Conservation (phyloP, 2,888 invertebrate species). For the Subacronicta megacephala region DNA sequence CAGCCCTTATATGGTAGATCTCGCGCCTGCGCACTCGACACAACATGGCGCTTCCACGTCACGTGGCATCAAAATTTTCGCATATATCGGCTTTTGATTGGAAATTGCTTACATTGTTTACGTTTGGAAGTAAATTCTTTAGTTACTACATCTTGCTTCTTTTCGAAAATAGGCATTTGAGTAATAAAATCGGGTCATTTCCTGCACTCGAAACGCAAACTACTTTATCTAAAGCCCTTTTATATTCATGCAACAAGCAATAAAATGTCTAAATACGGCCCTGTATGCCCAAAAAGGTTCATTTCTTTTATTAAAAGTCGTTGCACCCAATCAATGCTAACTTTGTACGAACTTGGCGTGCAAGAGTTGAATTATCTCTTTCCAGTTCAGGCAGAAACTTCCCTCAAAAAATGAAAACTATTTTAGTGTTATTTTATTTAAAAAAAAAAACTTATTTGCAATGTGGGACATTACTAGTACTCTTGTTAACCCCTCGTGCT, state of each 20-base stretch:
- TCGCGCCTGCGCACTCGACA: conserved; percentile 48
- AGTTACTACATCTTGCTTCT: conserved; percentile 36
- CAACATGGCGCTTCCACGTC: conserved; percentile 71
- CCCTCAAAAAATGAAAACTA: no score
- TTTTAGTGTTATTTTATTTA: no score
- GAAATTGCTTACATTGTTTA: conserved; percentile 51
- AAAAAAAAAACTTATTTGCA: no score
- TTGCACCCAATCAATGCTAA: conserved; percentile 3
- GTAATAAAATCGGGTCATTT: conserved; percentile 46
- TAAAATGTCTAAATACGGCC: conserved; percentile 32
- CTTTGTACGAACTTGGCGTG: background rate
- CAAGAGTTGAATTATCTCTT: background rate
- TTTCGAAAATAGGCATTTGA: conserved; percentile 37
- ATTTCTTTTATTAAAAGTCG: conserved; percentile 14
- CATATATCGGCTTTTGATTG: conserved; percentile 53
- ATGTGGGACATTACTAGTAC: no score
- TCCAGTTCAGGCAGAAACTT: no score
- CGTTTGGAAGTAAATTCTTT: conserved; percentile 51
- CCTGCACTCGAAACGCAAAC: conserved; percentile 35
- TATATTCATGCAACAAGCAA: conserved; percentile 18
- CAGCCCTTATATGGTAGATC: conserved; percentile 71
- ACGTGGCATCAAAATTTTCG: conserved; percentile 76
- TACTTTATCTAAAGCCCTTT: conserved; percentile 40
- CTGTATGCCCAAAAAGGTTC: conserved; percentile 11
- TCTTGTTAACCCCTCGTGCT: no score